Evolutionary conservation across 2,888 invertebrate genomes (phyloP), one percentile per base, ranked within the genome.

Genomic region (Andricus quercusramuli): DNA sequence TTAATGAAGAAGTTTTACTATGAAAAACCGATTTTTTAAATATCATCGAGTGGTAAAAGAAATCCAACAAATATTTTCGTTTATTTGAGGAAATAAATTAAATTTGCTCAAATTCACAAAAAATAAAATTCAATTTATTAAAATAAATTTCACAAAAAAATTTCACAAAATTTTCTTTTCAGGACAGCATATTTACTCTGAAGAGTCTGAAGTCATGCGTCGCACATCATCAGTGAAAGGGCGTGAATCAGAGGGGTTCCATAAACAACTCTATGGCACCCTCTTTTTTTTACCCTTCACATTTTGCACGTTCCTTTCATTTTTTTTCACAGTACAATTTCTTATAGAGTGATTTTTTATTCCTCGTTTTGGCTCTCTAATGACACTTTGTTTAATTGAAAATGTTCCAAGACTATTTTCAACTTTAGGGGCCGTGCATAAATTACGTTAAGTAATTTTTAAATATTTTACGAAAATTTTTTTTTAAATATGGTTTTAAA

Each of bases 361-460:
- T 62, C 15, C 62, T 29, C 25, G 25, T 62, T 3, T 62, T 22
- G 2, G 3, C 56, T n/a, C 56, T n/a, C 11, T n/a, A 9, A 56
- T 20, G 44, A 32, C 70, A 70, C 70, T 70, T 51, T 32, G 44
- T 70, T 70, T 70, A 29, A 70, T 70, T 70, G 51, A 25, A 70
- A 70, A 51, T 44, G 44, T 67, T 37, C 1, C 6, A 37, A 37
- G 0, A 37, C 37, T n/a, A 37, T 37, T 37, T 37, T 0, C n/a
- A n/a, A n/a, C n/a, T n/a, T n/a, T n/a, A n/a, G n/a, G n/a, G n/a
- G n/a, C n/a, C n/a, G n/a, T n/a, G n/a, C n/a, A n/a, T n/a, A n/a
- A n/a, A n/a, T n/a, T n/a, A n/a, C n/a, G n/a, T n/a, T n/a, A n/a
- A n/a, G n/a, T n/a, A n/a, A n/a, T n/a, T n/a, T n/a, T n/a, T n/a